Evolutionary conservation across 2,113 vertebrate species (phyloP).

Genomic region (Nibea albiflora): DNA sequence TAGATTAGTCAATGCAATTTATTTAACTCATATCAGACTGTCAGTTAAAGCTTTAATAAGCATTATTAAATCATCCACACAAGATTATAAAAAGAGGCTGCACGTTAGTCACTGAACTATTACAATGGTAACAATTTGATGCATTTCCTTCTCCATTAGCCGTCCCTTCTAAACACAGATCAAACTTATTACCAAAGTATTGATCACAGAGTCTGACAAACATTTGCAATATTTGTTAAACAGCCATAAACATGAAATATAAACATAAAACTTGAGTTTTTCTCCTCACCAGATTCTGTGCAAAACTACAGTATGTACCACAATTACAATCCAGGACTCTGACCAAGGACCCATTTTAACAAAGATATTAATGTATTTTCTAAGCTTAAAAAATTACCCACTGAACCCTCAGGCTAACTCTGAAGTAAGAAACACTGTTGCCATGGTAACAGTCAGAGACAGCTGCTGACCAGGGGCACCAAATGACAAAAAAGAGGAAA

Average conservation of each 20-base stretch:
- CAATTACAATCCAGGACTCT: background rate
- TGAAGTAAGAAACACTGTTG: background rate
- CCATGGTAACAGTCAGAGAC: background rate
- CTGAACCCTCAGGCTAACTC: background rate
- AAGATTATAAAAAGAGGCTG: background rate
- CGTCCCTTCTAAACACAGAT: background rate
- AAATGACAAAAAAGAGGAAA: background rate
- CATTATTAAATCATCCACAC: background rate
- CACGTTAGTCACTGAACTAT: background rate
- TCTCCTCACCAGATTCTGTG: background rate
- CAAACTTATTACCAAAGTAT: background rate
- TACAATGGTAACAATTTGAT: background rate
- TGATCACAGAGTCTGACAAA: background rate
- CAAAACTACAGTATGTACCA: background rate
- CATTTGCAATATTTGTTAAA: background rate
- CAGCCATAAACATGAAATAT: background rate
- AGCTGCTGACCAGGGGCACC: slow-evolving; percentile 1
- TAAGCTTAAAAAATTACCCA: background rate
- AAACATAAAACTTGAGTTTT: background rate
- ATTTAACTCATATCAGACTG: background rate
- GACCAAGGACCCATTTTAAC: background rate
- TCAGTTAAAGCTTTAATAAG: background rate
- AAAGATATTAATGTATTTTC: background rate
- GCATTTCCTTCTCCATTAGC: background rate
- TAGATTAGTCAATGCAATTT: background rate